Evolutionary conservation across 2,888 invertebrate species (phyloP).

Genomic region (Stenchaetothrips biformis): DNA sequence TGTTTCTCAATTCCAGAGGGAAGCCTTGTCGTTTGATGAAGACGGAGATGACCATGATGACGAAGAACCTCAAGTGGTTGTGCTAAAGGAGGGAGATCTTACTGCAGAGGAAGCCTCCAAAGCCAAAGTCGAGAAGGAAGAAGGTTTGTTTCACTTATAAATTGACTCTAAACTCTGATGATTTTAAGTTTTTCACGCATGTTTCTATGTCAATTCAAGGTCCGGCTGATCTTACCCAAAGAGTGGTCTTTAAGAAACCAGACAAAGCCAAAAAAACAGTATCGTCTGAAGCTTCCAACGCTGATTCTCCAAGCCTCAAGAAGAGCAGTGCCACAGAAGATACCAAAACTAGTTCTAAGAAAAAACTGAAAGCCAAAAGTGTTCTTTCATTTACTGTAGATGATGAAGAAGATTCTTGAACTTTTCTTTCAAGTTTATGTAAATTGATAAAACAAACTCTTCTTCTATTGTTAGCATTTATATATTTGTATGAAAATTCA

Average conservation of each 20-base stretch:
- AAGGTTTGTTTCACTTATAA: slow-evolving; percentile 33
- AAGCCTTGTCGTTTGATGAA: slow-evolving; percentile 43
- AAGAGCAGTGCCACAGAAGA: neutral
- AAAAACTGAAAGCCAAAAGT: neutral
- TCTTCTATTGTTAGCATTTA: neutral
- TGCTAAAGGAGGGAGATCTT: slow-evolving; percentile 69
- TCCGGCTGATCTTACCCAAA: neutral
- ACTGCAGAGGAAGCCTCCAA: slow-evolving; percentile 68
- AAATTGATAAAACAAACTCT: neutral
- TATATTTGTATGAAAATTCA: neutral
- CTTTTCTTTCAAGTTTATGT: too few species aligned
- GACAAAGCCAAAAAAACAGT: neutral
- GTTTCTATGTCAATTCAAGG: neutral
- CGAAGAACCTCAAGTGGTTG: slow-evolving; percentile 78
- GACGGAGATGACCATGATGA: slow-evolving; percentile 66
- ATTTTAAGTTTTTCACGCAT: neutral
- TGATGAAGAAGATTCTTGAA: neutral
- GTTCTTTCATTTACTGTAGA: neutral
- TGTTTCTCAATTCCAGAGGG: slow-evolving; percentile 37
- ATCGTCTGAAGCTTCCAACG: neutral
- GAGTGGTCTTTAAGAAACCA: neutral
- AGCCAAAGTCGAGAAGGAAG: slow-evolving; percentile 36
- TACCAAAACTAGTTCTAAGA: neutral
- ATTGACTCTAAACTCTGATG: neutral
- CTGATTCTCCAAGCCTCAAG: neutral